phyloP scores from a whole-genome alignment of 2,888 invertebrate species.

The Baccha elongata region DNA sequence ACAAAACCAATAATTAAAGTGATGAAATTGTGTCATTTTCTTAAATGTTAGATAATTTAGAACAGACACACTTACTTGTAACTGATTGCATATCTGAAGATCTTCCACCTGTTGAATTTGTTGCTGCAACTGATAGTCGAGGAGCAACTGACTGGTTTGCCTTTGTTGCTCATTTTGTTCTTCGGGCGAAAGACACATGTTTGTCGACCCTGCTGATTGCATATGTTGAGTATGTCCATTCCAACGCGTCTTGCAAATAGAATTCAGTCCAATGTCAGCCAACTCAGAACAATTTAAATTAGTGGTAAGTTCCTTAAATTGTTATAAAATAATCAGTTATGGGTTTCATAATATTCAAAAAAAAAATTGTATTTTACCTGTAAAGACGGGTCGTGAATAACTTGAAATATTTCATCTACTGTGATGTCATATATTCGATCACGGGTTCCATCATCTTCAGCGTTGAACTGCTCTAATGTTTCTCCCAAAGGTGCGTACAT shows the following conservation, averaged over 20 bases:
- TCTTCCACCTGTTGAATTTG: conserved; percentile 82
- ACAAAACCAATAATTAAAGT: neutral
- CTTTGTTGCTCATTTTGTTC: conserved; percentile 79
- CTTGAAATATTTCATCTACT: conserved; percentile 82
- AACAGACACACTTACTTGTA: conserved; percentile 77
- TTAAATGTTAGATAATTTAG: too few species aligned
- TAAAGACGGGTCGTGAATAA: conserved; percentile 79
- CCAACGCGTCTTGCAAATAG: conserved; percentile 82
- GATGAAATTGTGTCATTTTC: too few species aligned
- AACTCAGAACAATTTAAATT: conserved; percentile 82
- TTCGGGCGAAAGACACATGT: conserved; percentile 76
- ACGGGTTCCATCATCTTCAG: conserved; percentile 79
- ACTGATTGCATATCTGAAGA: conserved; percentile 82
- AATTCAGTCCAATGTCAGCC: conserved; percentile 82
- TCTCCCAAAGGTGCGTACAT: conserved; percentile 79
- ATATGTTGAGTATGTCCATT: conserved; percentile 79
- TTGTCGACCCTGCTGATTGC: conserved; percentile 75
- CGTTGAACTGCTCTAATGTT: conserved; percentile 79
- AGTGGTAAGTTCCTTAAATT: conserved; percentile 80
- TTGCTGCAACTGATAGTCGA: conserved; percentile 83
- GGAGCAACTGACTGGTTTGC: conserved; percentile 80
- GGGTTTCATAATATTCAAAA: too few species aligned
- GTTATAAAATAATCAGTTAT: neutral
- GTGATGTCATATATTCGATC: conserved; percentile 80
- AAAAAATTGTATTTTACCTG: conserved; percentile 75